Base-by-base conservation (phyloP, 1,140 invertebrate genomes). In the Lasioglossum albipes region DNA sequence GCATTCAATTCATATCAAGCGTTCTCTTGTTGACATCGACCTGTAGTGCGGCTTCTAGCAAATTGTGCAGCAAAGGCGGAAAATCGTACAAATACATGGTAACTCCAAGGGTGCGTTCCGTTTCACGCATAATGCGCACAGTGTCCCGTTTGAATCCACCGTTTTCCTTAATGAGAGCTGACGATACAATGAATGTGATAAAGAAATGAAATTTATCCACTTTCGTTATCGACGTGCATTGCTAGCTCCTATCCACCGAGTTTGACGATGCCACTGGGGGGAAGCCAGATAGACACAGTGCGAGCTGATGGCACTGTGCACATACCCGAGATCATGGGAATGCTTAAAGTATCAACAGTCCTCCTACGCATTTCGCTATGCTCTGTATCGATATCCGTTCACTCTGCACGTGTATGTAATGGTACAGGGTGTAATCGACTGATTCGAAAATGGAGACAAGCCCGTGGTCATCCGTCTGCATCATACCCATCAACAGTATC, bases 231-330 rank as follows among this genome's bases (percentile, higher is more conserved):
- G 10, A 78, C 49, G 20, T 83, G 72, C 41, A 62, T 78, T 18
- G 91, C 88, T 41, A 91, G 69, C 86, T 92, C 91, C 91, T 90
- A 92, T 74, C 90, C 90, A 7, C 90, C 90, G 20, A 92, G 86
- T 86, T 91, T 91, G 0, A 91, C 79, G 27, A 78, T 83, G 52
- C 85, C 87, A 61, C 72, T 82, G 13, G 89, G n/a, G n/a, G n/a
- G n/a, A 84, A 68, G 89, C 75, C 69, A 92, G 69, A 74, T 86
- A 92, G 69, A 92, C 83, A 62, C 88, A 90, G 70, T 91, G 90
- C 7, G 91, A 86, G 62, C 84, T 91, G 61, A 92, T 81, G 22
- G 89, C 90, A 54, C 84, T 84, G 62, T 91, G 91, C 45, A 91
- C 77, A 59, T 87, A 91, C 12, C 91, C 91, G 27, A 89, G 85